Evolutionary conservation across 2,888 invertebrate species (phyloP).

Genomic region (Subacronicta megacephala): DNA sequence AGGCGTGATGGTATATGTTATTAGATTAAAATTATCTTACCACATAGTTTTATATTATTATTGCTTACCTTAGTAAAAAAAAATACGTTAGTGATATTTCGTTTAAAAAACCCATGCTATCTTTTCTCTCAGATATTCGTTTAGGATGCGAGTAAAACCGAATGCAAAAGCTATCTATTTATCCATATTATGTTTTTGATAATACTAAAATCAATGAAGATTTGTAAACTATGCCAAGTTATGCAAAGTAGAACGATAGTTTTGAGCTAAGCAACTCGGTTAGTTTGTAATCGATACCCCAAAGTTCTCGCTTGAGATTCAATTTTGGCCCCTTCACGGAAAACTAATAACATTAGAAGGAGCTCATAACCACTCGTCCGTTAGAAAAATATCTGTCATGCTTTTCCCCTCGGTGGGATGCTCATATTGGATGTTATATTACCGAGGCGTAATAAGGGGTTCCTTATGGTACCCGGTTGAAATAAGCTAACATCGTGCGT

Average conservation of each 20-base stretch:
- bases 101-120: too few relatives aligned
- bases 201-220: neutral
- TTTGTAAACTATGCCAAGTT: neutral
- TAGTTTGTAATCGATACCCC: slow-evolving; percentile 26
- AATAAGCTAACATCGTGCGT: slow-evolving; percentile 12
- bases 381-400: slow-evolving; percentile 39
- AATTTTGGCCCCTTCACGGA: slow-evolving; percentile 25
- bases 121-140: too few relatives aligned
- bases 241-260: neutral
- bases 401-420: slow-evolving; percentile 26
- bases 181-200: neutral
- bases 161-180: too few relatives aligned
- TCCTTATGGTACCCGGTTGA: neutral
- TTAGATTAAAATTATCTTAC: too few relatives aligned
- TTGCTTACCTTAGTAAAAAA: too few relatives aligned
- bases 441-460: slow-evolving; percentile 12
- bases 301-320: slow-evolving; percentile 21
- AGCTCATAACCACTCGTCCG: slow-evolving; percentile 26
- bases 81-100: too few relatives aligned
- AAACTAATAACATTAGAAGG: slow-evolving; percentile 38
- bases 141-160: neutral
- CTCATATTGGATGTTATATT: slow-evolving; percentile 37
- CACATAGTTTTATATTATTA: too few relatives aligned
- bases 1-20: too few relatives aligned
- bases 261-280: neutral